A percentile compares a stretch with the other conserved stretches of the same genome.
Evolutionary conservation across 2,113 vertebrate genomes (phyloP).

Genomic region (Pseudorasbora parva): DNA sequence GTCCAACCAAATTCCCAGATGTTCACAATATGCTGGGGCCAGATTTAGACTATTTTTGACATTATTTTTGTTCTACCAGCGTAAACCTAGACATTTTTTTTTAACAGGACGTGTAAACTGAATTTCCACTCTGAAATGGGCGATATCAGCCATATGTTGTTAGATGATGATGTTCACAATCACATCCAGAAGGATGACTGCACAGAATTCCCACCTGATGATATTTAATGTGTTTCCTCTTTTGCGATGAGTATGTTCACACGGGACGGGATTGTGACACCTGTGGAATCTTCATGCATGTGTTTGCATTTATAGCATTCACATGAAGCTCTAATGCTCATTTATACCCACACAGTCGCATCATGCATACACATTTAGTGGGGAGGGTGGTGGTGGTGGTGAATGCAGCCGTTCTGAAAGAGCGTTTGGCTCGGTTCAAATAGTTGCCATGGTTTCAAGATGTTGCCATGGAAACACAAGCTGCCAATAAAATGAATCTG

Average conservation of each 20-base stretch:
- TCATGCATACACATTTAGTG: conserved; percentile 41
- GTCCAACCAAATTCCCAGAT: background rate
- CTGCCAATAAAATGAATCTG: conserved; percentile 80
- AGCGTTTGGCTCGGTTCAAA: conserved; percentile 77
- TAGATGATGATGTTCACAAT: background rate
- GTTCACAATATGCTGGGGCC: background rate
- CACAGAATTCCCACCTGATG: conserved; percentile 14
- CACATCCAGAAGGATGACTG: background rate
- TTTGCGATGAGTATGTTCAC: background rate
- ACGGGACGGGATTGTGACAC: background rate
- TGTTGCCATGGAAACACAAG: conserved; percentile 83
- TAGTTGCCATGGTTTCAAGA: conserved; percentile 80
- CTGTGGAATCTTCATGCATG: background rate
- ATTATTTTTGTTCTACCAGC: background rate
- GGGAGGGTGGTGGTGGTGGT: conserved; percentile 49
- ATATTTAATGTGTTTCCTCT: background rate
- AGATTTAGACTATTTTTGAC: background rate
- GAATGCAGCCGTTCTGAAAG: conserved; percentile 72
- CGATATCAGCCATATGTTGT: background rate
- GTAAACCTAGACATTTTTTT: background rate
- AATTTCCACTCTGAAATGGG: background rate
- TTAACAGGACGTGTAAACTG: background rate
- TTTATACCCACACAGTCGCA: conserved; percentile 40
- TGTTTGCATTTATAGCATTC: background rate
- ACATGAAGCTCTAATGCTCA: conserved; percentile 27